Base-by-base conservation (phyloP, 2,888 invertebrate genomes). In the Cactoblastis cactorum region DNA sequence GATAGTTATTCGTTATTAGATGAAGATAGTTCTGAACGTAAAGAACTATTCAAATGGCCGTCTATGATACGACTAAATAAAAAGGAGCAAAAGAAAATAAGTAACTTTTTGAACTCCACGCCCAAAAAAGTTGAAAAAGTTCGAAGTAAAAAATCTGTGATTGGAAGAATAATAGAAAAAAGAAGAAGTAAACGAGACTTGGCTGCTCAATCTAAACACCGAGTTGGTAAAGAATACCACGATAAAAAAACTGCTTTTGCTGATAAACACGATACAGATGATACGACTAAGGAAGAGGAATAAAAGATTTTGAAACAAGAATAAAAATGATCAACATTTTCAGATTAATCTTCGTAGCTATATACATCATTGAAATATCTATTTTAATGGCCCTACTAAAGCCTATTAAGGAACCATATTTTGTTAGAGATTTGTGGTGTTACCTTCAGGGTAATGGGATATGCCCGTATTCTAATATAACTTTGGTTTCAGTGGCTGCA, bases 381-480 rank as follows among this genome's bases (percentile, higher is more conserved):
- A 41, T 69, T n/a, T 56, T 82, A 12, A 48, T 80, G 9, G 67
- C 65, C 1, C 63, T 86, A 8, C 58, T 86, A 22, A 84, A 77
- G 52, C 84, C 85, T 0, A 33, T 80, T 1, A 62, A 56, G 52
- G 72, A 84, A 50, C 80, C 84, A 0, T 71, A 63, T 33, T 54
- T 51, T 14, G 65, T 80, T 34, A 71, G 83, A 65, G 68, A 83
- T 53, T 50, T 62, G 22, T 83, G 78, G 76, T 69, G 52, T 48
- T 59, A 60, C 35, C 54, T 76, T 4, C 64, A 74, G 49, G 54
- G 67, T 17, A 54, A 57, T 32, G 54, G 48, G 19, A 11, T 48
- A 2, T 50, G 56, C 41, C 61, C 69, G 3, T 43, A 0, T 5
- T 55, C 65, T 0, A 71, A 69, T 56, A 11, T 71, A 28, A 6